Base-by-base conservation (phyloP, 64 coral and sea anemone species). In the Montipora efflorescens region DNA sequence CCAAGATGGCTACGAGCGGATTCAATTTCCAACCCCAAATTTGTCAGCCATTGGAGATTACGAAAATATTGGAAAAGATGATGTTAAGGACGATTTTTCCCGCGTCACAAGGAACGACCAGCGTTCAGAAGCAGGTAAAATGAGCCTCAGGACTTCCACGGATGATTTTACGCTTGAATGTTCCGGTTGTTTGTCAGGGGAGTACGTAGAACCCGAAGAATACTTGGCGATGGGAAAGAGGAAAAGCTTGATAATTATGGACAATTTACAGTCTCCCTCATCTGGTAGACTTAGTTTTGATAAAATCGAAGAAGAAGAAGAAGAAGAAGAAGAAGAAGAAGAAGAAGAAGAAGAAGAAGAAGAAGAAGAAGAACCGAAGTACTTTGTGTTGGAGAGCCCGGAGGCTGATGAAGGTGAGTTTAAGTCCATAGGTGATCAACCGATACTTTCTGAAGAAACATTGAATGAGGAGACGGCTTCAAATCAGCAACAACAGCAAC, bases 161-260 rank as follows among this genome's bases (percentile, higher is more conserved):
- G 47, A 86, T 22, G 66, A 86, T 18, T 67, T 84, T 7, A 67
- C 81, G 1, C 28, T 36, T 2, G 28, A 62, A 7, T 16, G 36
- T n/a, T 11, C 19, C 19, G 78, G 13, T 4, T 36, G 36, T 84
- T 84, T 84, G 5, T 47, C 81, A 6, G 82, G 82, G 16, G 45
- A 64, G 1, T 48, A 64, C 13, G 0, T 57, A 10, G 80, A 82
- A 15, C 62, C 43, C 14, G 82, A 86, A 19, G 82, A 86, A 72
- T 86, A 86, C 68, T 7, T 13, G 45, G 82, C 51, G 47, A 86
- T 86, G 82, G 82, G 62, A 72, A 68, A 86, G n/a, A 86, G 82
- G 19, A 86, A 16, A 8, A 86, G 82, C n/a, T 12, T 70, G 8
- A 3, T 86, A 44, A 51, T 50, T 14, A 16, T 13, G 1, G 82